These are phyloP conservation scores for Phenganax marumi DNA, from an alignment of 92 coral and sea anemone genomes.

Conservation along the genomic window DNA sequence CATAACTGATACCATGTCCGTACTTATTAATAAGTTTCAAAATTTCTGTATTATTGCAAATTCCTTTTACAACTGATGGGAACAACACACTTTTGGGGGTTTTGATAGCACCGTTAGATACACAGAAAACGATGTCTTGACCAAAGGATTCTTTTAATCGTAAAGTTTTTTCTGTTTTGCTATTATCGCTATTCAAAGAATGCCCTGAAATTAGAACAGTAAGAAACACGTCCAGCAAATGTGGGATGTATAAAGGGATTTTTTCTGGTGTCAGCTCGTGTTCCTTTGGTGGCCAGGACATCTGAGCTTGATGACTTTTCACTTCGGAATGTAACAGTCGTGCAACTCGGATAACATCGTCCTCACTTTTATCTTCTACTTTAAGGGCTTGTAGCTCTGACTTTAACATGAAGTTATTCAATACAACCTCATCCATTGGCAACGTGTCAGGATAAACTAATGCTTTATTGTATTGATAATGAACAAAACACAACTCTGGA, in stretches of 20 bases:
- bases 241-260: slow-evolving; percentile 40
- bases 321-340: slow-evolving; percentile 44
- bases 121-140: slow-evolving; percentile 52
- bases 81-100: slow-evolving; percentile 62
- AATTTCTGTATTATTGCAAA: slow-evolving; percentile 66
- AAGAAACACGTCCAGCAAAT: slow-evolving; percentile 48
- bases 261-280: slow-evolving; percentile 36
- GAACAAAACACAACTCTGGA: slow-evolving; percentile 52
- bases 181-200: slow-evolving; percentile 51
- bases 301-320: slow-evolving; percentile 49
- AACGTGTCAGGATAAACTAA: slow-evolving; percentile 56
- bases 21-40: slow-evolving; percentile 60
- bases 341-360: slow-evolving; percentile 39
- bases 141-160: slow-evolving; percentile 57
- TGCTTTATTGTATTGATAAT: slow-evolving; percentile 52
- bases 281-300: slow-evolving; percentile 67
- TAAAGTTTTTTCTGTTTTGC: slow-evolving; percentile 45
- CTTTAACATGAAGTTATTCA: slow-evolving; percentile 23
- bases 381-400: slow-evolving; percentile 32
- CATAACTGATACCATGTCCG: slow-evolving; percentile 61
- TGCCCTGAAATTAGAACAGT: slow-evolving; percentile 57
- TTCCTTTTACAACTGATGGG: slow-evolving; percentile 62
- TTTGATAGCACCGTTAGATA: slow-evolving; percentile 50
- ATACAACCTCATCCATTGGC: slow-evolving; percentile 44
- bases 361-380: slow-evolving; percentile 23